phyloP scores from a whole-genome alignment of 1,140 invertebrate genomes.

The Pantala flavescens region DNA sequence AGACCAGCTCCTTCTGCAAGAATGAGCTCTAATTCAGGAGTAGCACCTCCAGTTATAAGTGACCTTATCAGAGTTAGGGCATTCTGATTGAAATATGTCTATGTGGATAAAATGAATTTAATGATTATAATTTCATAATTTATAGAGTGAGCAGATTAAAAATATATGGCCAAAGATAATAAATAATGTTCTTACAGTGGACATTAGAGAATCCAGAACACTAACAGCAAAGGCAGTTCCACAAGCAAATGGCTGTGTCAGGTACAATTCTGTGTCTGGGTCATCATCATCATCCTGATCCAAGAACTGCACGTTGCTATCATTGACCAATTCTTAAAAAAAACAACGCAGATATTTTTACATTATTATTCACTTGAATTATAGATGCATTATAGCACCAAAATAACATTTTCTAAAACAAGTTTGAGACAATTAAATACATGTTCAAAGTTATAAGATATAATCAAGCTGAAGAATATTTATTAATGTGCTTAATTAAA shows the following conservation, averaged over 20 bases:
- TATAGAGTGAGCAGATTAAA: too few species aligned
- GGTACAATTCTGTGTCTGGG: constrained; percentile 97
- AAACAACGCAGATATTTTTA: too few species aligned
- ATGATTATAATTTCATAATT: too few species aligned
- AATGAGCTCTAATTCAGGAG: constrained; percentile 96
- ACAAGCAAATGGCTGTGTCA: constrained; percentile 99
- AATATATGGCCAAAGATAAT: background rate
- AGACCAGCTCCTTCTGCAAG: constrained; percentile 96
- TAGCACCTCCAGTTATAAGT: constrained; percentile 96
- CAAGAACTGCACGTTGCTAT: constrained; percentile 99
- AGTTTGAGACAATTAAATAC: too few species aligned
- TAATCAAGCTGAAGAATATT: too few species aligned
- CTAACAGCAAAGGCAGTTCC: constrained; percentile 99
- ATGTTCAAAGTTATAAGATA: too few species aligned
- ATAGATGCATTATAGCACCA: too few species aligned
- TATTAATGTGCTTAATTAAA: too few species aligned
- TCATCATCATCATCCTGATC: constrained; percentile 99
- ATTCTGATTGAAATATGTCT: constrained; percentile 99
- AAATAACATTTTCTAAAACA: too few species aligned
- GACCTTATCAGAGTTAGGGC: constrained; percentile 96
- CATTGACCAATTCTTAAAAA: constrained; percentile 78
- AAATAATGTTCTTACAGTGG: constrained; percentile 66
- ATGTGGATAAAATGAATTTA: constrained; percentile 30
- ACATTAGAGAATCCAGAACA: constrained; percentile 98
- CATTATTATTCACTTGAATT: too few species aligned